These are phyloP conservation scores for Lithodes maja DNA, from an alignment of 2,888 invertebrate species.

Conservation along the genomic window DNA sequence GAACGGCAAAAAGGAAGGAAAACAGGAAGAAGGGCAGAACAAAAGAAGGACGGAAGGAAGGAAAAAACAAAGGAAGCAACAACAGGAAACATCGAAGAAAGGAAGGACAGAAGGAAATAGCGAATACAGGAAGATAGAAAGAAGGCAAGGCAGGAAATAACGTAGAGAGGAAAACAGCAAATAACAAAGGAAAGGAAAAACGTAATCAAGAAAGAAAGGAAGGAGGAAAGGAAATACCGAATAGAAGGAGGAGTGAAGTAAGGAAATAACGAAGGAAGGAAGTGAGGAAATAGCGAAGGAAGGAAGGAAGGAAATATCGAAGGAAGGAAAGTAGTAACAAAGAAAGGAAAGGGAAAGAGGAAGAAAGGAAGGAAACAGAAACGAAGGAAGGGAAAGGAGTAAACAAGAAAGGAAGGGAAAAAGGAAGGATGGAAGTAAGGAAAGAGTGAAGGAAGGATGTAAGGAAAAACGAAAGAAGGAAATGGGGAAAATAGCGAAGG, in stretches of 20 bases:
- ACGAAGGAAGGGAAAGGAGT: not conserved
- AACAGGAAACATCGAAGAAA: not conserved
- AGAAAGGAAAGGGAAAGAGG: not conserved
- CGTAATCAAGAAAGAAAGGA: not conserved
- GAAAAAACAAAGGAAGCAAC: not conserved
- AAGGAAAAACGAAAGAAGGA: not conserved
- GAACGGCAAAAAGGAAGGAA: not conserved
- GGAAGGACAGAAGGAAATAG: too few species aligned
- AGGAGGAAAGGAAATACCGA: not conserved
- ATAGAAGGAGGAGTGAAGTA: not conserved
- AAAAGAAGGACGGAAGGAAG: not conserved
- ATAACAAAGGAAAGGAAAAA: not conserved
- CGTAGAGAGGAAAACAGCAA: not conserved
- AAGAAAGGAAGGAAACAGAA: not conserved
- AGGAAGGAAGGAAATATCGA: not conserved
- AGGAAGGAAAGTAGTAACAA: not conserved
- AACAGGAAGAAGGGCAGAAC: not conserved
- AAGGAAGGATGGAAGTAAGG: not conserved
- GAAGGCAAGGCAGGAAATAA: not conserved
- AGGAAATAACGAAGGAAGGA: conserved; percentile 9
- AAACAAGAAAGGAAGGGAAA: too few species aligned
- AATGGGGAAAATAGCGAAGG: not conserved
- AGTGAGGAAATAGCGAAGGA: not conserved
- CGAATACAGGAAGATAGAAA: not conserved
- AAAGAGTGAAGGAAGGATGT: not conserved